Percentiles rank a stretch among this genome's conserved stretches.
Evolutionary conservation across 2,888 invertebrate species (phyloP).

Genomic region (Pinctada fucata): DNA sequence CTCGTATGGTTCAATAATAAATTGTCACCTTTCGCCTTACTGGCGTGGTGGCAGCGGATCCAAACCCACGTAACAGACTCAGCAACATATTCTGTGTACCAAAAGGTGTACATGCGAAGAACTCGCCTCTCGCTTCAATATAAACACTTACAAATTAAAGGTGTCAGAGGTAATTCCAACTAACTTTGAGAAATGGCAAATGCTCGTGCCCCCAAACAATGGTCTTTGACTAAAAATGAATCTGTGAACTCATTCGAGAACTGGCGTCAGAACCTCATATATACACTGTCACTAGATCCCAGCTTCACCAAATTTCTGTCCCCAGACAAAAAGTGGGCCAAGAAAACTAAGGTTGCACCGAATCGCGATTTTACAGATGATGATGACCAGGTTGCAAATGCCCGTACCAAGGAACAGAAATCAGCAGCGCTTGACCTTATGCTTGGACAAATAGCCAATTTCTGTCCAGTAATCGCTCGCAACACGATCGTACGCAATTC

Average conservation of each 20-base stretch:
- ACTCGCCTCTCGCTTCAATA: too few species aligned
- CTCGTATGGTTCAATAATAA: too few species aligned
- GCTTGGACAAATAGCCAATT: slow-evolving; percentile 55
- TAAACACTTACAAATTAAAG: too few species aligned
- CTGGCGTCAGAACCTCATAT: slow-evolving; percentile 47
- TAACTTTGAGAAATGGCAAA: too few species aligned
- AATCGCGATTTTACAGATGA: slow-evolving; percentile 40
- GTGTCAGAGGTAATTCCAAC: too few species aligned
- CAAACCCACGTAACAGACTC: too few species aligned
- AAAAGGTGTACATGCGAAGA: too few species aligned
- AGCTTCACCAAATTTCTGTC: slow-evolving; percentile 44
- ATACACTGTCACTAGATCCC: slow-evolving; percentile 38
- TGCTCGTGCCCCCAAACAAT: slow-evolving; percentile 39
- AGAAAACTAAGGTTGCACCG: slow-evolving; percentile 35
- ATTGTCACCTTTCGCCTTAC: too few species aligned
- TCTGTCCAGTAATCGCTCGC: slow-evolving; percentile 46
- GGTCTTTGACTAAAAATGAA: slow-evolving; percentile 35
- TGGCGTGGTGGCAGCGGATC: too few species aligned
- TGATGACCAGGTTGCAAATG: slow-evolving; percentile 25
- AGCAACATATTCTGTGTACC: too few species aligned
- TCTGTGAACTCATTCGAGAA: slow-evolving; percentile 45
- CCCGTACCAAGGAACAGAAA: slow-evolving; percentile 14
- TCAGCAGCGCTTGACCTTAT: slow-evolving; percentile 34
- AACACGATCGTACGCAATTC: slow-evolving; percentile 50
- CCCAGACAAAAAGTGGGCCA: slow-evolving; percentile 36